Percentiles rank a stretch among this genome's conserved stretches.
Conservation (phyloP, 1,140 invertebrate genomes). For the Proctacanthus coquilletti region DNA sequence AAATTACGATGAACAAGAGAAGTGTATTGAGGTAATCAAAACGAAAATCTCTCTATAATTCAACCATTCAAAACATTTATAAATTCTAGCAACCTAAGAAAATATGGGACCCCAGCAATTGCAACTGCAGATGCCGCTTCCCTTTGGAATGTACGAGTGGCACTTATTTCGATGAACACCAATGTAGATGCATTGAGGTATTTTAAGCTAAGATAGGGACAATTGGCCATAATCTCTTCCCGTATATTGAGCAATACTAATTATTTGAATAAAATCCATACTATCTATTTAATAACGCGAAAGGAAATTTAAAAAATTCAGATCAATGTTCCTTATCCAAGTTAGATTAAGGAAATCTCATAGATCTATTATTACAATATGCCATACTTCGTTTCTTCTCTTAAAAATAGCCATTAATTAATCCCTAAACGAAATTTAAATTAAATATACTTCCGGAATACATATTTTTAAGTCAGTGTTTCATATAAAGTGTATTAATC, state of each 20-base stretch:
- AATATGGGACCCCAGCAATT: slow-evolving; percentile 41
- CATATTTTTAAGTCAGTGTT: too few species aligned
- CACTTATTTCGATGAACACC: slow-evolving; percentile 37
- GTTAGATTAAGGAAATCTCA: not conserved
- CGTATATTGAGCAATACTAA: too few species aligned
- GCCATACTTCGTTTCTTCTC: too few species aligned
- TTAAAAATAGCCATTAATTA: too few species aligned
- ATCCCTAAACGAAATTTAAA: too few species aligned
- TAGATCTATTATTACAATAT: not conserved
- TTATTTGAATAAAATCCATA: slow-evolving; percentile 1
- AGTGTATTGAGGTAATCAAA: slow-evolving; percentile 33
- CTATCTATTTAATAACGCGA: not conserved
- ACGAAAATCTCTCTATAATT: slow-evolving; percentile 7
- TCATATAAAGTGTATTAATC: too few species aligned
- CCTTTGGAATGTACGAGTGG: slow-evolving; percentile 40
- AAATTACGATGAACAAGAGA: slow-evolving; percentile 40
- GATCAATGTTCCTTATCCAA: not conserved
- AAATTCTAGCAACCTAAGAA: slow-evolving; percentile 29
- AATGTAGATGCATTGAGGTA: slow-evolving; percentile 40
- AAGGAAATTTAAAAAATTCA: not conserved
- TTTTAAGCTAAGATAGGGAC: not conserved
- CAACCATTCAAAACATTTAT: not conserved
- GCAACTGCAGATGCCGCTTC: slow-evolving; percentile 40
- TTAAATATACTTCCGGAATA: too few species aligned
- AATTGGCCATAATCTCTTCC: too few species aligned